phyloP scores from a whole-genome alignment of 2,888 invertebrate genomes.

The Pachydiplax longipennis region DNA sequence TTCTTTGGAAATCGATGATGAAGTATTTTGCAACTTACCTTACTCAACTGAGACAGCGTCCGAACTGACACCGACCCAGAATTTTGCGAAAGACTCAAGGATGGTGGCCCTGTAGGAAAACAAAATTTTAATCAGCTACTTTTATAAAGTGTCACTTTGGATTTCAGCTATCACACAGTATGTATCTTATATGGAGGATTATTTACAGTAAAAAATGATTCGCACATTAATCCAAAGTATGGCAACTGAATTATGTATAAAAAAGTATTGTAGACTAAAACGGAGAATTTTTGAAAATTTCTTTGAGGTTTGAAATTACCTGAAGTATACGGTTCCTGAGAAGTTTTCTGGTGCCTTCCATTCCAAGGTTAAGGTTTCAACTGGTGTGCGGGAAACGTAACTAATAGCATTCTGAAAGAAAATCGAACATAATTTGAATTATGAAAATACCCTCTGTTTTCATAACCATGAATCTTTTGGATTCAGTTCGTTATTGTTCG shows the following conservation, averaged over 20 bases:
- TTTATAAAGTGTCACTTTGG: neutral
- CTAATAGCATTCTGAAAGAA: constrained; percentile 8
- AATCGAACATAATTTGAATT: neutral
- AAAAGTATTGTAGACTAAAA: no score
- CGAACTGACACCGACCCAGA: constrained; percentile 4
- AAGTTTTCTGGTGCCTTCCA: neutral
- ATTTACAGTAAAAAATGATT: no score
- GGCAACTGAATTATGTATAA: neutral
- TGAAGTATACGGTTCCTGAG: constrained; percentile 12
- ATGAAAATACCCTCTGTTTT: neutral
- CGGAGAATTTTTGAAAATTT: neutral
- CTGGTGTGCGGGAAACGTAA: neutral
- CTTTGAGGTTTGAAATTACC: no score
- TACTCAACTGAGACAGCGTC: neutral
- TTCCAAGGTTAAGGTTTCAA: neutral
- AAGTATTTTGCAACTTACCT: no score
- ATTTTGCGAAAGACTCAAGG: constrained; percentile 1
- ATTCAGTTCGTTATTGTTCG: no score
- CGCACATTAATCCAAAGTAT: neutral
- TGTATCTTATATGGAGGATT: neutral
- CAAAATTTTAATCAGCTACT: neutral
- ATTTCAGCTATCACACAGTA: neutral
- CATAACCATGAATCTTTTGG: no score
- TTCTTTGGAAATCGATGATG: no score
- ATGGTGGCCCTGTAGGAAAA: neutral